A percentile compares a stretch with the other conserved stretches of the same genome.
Evolutionary conservation across 2,113 vertebrate genomes (phyloP).

Genomic region (Lepus americanus): DNA sequence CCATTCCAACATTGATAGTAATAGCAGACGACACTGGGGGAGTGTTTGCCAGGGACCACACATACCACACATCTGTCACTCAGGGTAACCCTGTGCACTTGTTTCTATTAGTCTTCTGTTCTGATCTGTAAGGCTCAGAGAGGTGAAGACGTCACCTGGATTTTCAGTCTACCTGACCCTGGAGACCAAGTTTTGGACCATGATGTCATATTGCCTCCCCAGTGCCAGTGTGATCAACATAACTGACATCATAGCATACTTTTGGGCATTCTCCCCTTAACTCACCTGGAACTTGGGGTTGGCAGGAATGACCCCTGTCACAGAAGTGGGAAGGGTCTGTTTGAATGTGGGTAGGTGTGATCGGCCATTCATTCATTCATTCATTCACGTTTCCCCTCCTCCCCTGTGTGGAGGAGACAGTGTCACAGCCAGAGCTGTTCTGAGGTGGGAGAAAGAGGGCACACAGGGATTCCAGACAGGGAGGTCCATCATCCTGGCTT

Average conservation of each 20-base stretch:
- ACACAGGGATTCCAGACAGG: not conserved
- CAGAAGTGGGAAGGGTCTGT: not conserved
- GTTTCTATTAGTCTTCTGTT: not conserved
- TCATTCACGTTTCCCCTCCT: not conserved
- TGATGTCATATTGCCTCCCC: not conserved
- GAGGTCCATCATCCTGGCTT: not conserved
- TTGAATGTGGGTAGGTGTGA: not conserved
- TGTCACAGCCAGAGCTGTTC: not conserved
- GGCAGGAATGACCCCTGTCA: not conserved
- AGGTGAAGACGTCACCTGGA: not conserved
- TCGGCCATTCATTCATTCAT: not conserved
- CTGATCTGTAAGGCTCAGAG: not conserved
- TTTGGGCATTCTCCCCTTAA: not conserved
- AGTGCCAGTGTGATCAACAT: not conserved
- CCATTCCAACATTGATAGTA: not conserved
- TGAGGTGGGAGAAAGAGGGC: not conserved
- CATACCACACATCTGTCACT: not conserved
- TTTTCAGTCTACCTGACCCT: not conserved
- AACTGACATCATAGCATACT: not conserved
- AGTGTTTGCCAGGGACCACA: not conserved
- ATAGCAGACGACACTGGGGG: rapidly evolving
- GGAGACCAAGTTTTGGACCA: not conserved
- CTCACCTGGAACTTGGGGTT: not conserved
- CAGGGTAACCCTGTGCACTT: not conserved
- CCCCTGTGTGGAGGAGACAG: not conserved